Conservation (phyloP, 2,888 invertebrate genomes). For the Cyclophora albipunctata region DNA sequence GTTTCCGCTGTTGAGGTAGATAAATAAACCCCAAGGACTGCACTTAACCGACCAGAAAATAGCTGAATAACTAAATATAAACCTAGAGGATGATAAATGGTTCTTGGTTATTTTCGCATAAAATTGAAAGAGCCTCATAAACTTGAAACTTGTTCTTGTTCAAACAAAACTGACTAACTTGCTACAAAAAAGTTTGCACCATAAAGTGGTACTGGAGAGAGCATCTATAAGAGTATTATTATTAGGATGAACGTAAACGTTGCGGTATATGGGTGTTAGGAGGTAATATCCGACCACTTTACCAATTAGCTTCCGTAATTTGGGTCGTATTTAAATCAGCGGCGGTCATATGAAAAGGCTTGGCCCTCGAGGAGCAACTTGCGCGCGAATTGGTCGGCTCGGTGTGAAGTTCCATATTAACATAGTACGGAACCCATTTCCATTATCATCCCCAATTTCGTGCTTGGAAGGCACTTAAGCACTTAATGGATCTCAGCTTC, state of each 20-base stretch:
- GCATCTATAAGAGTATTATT: too few species aligned
- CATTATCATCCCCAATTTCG: conserved; percentile 73
- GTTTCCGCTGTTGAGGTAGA: conserved; percentile 23
- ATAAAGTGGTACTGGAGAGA: neutral
- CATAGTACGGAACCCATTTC: conserved; percentile 69
- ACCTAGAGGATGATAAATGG: conserved; percentile 44
- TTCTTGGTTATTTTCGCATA: conserved; percentile 28
- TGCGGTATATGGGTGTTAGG: too few species aligned
- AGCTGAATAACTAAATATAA: conserved; percentile 35
- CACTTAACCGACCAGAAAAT: conserved; percentile 13
- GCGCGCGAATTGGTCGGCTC: conserved; percentile 51
- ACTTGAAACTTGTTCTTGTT: conserved; percentile 16
- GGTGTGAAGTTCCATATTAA: conserved; percentile 62
- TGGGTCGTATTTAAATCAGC: conserved; percentile 33
- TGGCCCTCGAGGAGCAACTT: conserved; percentile 41
- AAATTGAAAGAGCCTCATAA: conserved; percentile 24
- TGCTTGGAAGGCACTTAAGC: conserved; percentile 72
- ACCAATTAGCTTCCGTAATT: conserved; percentile 7
- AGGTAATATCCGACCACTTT: too few species aligned
- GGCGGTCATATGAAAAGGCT: conserved; percentile 31
- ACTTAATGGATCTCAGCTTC: conserved; percentile 72
- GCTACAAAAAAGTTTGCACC: conserved; percentile 1
- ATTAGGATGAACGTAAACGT: too few species aligned
- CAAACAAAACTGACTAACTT: conserved; percentile 18
- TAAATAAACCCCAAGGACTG: conserved; percentile 7